Base-by-base conservation (phyloP, 2,797 vertebrate genomes). In the Coregonus sp. region DNA sequence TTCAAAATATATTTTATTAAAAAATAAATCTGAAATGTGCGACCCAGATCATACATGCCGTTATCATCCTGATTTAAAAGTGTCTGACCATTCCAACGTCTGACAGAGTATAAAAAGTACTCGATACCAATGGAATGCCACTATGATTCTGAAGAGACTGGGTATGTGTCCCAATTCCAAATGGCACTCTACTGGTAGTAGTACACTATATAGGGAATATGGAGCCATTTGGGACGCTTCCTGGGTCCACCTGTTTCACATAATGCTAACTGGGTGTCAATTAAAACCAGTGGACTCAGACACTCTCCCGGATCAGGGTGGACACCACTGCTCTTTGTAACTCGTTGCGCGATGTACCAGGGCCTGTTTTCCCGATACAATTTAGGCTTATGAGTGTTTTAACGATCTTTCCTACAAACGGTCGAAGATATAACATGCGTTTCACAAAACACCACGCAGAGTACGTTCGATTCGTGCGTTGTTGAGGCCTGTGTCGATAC, bases 1-100 rank as follows among this genome's bases (percentile, higher is more conserved):
- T 67, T 89, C 67, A 83, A 90, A 89, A 90, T 72, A 83, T 14
- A 29, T 72, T 72, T 70, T 47, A 18, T 37, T 47, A 5, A 51
- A 72, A 72, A 14, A 72, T 18, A 59, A 73, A 73, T n/a, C 16
- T 88, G 88, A 88, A 77, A 88, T 84, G 89, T 84, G 83, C 85
- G 82, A 89, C 80, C 80, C 79, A 70, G 81, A 89, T 80, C 73
- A 54, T 50, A 86, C 78, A 59, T 51, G 31, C 6, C 5, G 5
- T 82, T 82, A 84, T 80, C 86, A 87, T 77, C 77, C 75, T 67
- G 66, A 85, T 61, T 35, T 68, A 15, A 72, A 15, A 72, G 54
- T 65, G 78, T 75, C 77, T 73, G 78, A 80, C 81, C 82, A 1
- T 80, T 72, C 74, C 69, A 68, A 81, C 78, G 73, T 59, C 80